Conservation (phyloP, 1,140 invertebrate species). For the Platyscapa corneri region DNA sequence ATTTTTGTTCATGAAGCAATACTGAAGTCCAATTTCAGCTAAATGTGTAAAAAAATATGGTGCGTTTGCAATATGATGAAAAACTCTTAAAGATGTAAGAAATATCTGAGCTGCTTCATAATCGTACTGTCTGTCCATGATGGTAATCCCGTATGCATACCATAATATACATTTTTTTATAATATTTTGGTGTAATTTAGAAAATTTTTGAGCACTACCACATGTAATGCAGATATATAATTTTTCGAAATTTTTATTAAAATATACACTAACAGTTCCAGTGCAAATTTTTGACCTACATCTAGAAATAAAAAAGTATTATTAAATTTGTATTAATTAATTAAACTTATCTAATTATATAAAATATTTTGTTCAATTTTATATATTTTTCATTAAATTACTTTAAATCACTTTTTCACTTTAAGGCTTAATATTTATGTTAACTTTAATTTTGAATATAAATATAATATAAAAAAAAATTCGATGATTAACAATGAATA, state of each 20-base stretch:
- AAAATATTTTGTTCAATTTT: too few relatives aligned
- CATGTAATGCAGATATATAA: neutral
- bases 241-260: neutral
- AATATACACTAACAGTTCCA: neutral
- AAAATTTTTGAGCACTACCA: neutral
- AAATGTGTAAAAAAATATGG: conserved; percentile 32
- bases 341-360: too few relatives aligned
- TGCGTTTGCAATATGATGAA: conserved; percentile 27
- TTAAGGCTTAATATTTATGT: too few relatives aligned
- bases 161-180: conserved; percentile 28
- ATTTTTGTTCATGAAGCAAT: conserved; percentile 5
- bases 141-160: conserved; percentile 30
- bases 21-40: conserved; percentile 14
- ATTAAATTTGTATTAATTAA: too few relatives aligned
- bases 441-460: too few relatives aligned
- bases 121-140: neutral
- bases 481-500: too few relatives aligned
- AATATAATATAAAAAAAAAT: too few relatives aligned
- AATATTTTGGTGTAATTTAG: conserved; percentile 28
- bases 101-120: conserved; percentile 21
- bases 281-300: neutral
- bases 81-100: conserved; percentile 7
- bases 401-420: too few relatives aligned
- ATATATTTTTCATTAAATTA: too few relatives aligned
- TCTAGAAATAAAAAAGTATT: neutral